Evolutionary conservation across 1,140 invertebrate genomes (phyloP).

Genomic region (Penaeus vannamei): DNA sequence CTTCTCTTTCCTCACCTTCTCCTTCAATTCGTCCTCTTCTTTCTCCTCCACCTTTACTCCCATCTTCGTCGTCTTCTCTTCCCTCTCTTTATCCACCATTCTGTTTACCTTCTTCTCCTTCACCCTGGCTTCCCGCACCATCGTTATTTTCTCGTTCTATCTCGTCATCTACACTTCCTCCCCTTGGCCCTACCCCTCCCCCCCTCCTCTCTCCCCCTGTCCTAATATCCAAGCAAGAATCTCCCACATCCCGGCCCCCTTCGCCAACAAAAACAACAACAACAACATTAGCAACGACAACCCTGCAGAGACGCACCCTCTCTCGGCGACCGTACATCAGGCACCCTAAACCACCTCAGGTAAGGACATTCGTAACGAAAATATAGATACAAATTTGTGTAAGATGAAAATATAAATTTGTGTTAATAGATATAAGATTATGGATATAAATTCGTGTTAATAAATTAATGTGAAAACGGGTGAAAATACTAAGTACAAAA

Average conservation of each 20-base stretch:
- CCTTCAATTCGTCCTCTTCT: background rate
- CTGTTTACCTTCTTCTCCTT: background rate
- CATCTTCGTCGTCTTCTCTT: background rate
- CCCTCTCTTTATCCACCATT: background rate
- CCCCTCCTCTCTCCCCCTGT: background rate
- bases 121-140: background rate
- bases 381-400: too few species aligned
- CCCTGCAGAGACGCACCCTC: background rate
- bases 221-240: background rate
- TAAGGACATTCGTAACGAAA: background rate
- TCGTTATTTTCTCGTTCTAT: background rate
- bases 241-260: background rate
- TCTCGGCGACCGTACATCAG: conserved; percentile 17
- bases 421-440: too few species aligned
- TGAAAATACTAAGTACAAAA: too few species aligned
- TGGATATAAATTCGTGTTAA: too few species aligned
- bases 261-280: background rate
- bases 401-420: too few species aligned
- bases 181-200: background rate
- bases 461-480: too few species aligned
- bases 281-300: background rate
- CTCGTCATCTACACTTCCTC: background rate
- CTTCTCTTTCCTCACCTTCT: background rate
- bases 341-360: conserved; percentile 46
- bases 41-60: background rate